Conservation (phyloP, 2,797 vertebrate genomes). For the Petrocephalus sullivani region DNA sequence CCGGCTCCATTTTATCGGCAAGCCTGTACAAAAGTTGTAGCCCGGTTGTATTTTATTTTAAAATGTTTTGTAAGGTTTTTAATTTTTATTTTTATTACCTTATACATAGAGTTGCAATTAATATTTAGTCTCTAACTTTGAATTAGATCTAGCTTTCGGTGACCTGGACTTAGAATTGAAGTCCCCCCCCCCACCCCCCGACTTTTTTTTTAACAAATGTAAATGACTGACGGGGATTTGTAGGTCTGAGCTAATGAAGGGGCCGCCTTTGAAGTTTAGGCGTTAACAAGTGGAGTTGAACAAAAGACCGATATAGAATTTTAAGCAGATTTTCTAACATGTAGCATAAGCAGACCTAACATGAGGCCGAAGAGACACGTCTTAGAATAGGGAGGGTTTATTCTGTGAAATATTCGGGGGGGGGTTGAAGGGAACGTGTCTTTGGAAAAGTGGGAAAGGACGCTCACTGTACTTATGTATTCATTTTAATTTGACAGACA, state of each 20-base stretch:
- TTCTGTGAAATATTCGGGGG: constrained; percentile 60
- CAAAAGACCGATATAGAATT: constrained; percentile 68
- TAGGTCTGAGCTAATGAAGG: constrained; percentile 59
- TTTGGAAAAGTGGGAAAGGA: constrained; percentile 15
- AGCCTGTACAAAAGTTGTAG: not conserved
- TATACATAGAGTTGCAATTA: not conserved
- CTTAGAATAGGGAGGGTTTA: constrained; percentile 63
- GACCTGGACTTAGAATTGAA: not conserved
- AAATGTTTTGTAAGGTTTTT: not conserved
- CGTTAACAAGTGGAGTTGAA: constrained; percentile 70
- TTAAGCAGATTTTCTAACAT: constrained; percentile 64
- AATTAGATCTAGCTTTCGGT: not conserved
- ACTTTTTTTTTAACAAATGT: constrained; percentile 11
- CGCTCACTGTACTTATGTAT: constrained; percentile 40
- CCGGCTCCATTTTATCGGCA: not conserved
- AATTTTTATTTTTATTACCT: not conserved
- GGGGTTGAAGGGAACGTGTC: constrained; percentile 39
- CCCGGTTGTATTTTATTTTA: not conserved
- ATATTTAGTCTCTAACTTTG: not conserved
- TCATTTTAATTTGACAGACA: not conserved
- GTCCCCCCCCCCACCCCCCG: not conserved
- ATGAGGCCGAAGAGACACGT: constrained; percentile 59
- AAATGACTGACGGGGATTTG: constrained; percentile 66
- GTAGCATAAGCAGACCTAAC: constrained; percentile 67
- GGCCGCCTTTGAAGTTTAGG: constrained; percentile 69